These are phyloP conservation scores for Rhopalosiphum padi DNA, from an alignment of 1,140 invertebrate genomes.

Conservation along the genomic window DNA sequence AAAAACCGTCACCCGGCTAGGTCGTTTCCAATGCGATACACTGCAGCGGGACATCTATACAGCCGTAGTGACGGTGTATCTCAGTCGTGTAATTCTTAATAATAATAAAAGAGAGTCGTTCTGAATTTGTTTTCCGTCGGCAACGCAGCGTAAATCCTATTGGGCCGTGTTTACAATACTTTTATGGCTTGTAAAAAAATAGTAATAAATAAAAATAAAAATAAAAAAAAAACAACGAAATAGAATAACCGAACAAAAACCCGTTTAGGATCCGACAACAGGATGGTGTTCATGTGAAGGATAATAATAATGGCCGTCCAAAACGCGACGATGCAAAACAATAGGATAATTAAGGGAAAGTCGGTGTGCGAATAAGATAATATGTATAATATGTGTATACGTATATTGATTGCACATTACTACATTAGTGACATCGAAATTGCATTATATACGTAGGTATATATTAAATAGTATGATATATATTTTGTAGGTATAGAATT, in stretches of 20 bases:
- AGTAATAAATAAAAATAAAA: background rate
- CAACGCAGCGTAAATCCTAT: constrained; percentile 29
- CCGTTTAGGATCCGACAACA: constrained; percentile 21
- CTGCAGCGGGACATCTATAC: background rate
- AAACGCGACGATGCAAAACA: constrained; percentile 19
- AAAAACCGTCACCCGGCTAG: constrained; percentile 5
- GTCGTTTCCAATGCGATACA: background rate
- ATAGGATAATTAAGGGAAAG: constrained; percentile 38
- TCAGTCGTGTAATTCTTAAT: constrained; percentile 1
- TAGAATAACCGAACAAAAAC: constrained; percentile 20
- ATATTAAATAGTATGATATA: background rate
- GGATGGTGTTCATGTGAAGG: constrained; percentile 25
- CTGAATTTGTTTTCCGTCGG: constrained; percentile 28
- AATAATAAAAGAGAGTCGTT: constrained; percentile 28
- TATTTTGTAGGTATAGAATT: background rate
- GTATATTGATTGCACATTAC: background rate
- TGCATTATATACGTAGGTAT: background rate
- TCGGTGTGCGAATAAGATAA: background rate
- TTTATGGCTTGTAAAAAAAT: constrained; percentile 21
- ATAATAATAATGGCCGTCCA: background rate
- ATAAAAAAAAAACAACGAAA: background rate
- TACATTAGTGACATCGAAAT: background rate
- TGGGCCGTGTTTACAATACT: constrained; percentile 15
- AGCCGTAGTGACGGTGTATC: background rate
- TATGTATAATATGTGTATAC: background rate